Evolutionary conservation across 2,113 vertebrate genomes (phyloP).

Genomic region (Zapus hudsonius): DNA sequence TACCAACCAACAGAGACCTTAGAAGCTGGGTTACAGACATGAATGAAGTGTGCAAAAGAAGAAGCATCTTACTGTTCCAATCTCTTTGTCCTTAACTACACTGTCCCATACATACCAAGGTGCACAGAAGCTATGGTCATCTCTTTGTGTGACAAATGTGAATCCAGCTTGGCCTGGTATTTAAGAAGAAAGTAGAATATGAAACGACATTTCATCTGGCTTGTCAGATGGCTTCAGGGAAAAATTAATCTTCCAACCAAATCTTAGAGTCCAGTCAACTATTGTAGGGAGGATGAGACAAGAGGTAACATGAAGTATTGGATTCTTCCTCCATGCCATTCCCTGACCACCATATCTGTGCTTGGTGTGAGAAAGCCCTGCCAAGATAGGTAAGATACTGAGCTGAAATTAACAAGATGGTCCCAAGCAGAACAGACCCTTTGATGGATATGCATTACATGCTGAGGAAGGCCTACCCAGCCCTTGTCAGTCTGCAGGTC

Average conservation of each 20-base stretch:
- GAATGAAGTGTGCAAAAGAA: neutral
- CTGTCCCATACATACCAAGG: neutral
- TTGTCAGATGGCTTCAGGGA: constrained; percentile 64
- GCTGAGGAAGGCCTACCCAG: neutral
- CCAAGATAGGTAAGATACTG: neutral
- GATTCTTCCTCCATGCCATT: neutral
- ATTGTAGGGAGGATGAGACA: constrained; percentile 26
- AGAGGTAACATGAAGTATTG: constrained; percentile 60
- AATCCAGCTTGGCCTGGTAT: constrained; percentile 44
- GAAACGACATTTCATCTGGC: constrained; percentile 44
- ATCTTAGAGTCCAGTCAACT: constrained; percentile 34
- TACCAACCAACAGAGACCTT: neutral
- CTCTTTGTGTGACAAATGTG: constrained; percentile 41
- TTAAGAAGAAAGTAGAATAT: constrained; percentile 41
- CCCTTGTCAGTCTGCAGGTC: neutral
- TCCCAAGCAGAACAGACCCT: neutral
- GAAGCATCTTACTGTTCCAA: neutral
- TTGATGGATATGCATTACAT: constrained; percentile 2
- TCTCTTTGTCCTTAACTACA: neutral
- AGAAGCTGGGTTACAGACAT: neutral
- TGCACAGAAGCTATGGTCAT: constrained; percentile 25
- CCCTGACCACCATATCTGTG: neutral
- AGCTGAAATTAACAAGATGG: constrained; percentile 32
- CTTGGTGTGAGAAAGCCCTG: neutral
- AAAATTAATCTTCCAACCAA: constrained; percentile 64